Conservation (phyloP, 2,888 invertebrate genomes). For the Unio pictorum region DNA sequence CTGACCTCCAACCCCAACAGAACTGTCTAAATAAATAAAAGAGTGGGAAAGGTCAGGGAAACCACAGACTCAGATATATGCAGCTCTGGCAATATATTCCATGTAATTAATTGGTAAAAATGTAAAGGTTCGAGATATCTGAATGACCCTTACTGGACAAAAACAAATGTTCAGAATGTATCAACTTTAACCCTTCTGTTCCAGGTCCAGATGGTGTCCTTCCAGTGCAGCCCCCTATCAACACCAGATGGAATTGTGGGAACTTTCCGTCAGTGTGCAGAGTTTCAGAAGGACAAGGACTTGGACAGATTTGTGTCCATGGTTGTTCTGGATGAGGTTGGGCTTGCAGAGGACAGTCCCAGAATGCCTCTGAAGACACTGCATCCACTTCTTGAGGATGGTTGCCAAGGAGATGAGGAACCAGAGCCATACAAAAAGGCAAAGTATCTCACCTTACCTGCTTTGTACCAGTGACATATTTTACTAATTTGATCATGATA, state of each 20-base stretch:
- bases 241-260: conserved; percentile 65
- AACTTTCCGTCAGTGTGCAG: conserved; percentile 63
- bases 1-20: too few species aligned
- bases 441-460: neutral
- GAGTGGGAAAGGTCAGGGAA: too few species aligned
- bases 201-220: conserved; percentile 66
- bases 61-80: too few species aligned
- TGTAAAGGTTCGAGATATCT: too few species aligned
- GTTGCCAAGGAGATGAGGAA: conserved; percentile 48
- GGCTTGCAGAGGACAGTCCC: conserved; percentile 66
- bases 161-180: conserved; percentile 8
- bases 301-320: conserved; percentile 60
- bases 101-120: too few species aligned
- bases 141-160: too few species aligned
- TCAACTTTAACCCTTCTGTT: neutral
- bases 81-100: too few species aligned
- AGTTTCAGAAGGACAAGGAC: conserved; percentile 62
- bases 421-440: conserved; percentile 53
- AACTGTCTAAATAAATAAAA: too few species aligned
- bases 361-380: conserved; percentile 61
- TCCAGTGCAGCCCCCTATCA: conserved; percentile 67
- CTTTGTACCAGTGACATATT: too few species aligned
- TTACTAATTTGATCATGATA: too few species aligned
- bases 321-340: conserved; percentile 68
- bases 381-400: too few species aligned